Evolutionary conservation across 2,797 vertebrate genomes (phyloP), one percentile per base, ranked within the genome.

Genomic region (Alauda arvensis): DNA sequence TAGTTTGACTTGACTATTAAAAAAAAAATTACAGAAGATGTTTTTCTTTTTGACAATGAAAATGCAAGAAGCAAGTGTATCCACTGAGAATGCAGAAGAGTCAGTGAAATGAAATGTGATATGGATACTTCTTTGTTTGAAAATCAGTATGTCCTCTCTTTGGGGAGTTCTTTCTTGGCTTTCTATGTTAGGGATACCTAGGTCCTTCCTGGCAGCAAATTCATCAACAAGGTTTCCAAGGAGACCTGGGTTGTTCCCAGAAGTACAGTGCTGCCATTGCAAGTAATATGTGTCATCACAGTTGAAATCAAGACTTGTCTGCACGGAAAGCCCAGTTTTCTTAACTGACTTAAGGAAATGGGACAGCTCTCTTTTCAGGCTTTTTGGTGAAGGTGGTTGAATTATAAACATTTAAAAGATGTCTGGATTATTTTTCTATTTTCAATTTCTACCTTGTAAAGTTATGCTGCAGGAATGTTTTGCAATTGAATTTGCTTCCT

Each of bases 271-370:
- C 39, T 68, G 33, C 55, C 49, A 20, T 57, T 65, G 46, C 43
- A 51, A 39, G 39, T n/a, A n/a, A 1, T n/a, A 14, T 0, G 10
- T 53, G 46, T 61, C 28, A 52, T 20, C 31, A 23, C 0, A 1
- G n/a, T 23, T 68, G 67, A 74, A 69, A 81, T 61, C 61, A 67
- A 59, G 31, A 39, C 21, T 57, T 72, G 20, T 48, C 61, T 43
- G 10, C 18, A 2, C 45, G 46, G 69, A 85, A 87, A 77, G 8
- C 17, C 8, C 24, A 20, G 15, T 74, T 81, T 81, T 48, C 55
- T 57, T 55, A 52, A 45, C 13, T 43, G 29, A 23, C 19, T 59
- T 14, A 26, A 49, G 15, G 39, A 78, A 69, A 57, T n/a, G 17
- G 26, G 18, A 63, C 68, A 79, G 9, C 6, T 71, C 18, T 63